These are phyloP conservation scores for Eupsilia transversa DNA, from an alignment of 2,888 invertebrate genomes.

Conservation along the genomic window DNA sequence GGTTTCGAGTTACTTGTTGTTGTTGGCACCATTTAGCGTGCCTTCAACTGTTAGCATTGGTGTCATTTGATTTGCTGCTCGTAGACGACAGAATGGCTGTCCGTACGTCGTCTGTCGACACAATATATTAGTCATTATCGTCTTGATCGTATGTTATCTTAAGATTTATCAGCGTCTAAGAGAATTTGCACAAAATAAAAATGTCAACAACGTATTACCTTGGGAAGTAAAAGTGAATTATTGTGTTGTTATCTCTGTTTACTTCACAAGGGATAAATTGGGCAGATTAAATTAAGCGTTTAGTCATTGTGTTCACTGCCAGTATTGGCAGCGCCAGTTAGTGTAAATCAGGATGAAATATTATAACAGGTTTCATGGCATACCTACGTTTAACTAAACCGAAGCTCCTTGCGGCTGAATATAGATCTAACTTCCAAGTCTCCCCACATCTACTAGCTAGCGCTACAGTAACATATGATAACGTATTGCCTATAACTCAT, in stretches of 20 bases:
- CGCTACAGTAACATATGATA: neutral
- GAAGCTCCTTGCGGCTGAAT: conserved; percentile 7
- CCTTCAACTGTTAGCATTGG: conserved; percentile 65
- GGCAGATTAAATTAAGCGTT: conserved; percentile 35
- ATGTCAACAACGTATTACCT: conserved; percentile 55
- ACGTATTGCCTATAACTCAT: neutral
- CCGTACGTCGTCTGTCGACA: conserved; percentile 34
- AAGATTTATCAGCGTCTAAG: conserved; percentile 48
- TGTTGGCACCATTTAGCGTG: conserved; percentile 80
- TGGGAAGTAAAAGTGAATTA: conserved; percentile 56
- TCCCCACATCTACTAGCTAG: neutral
- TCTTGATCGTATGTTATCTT: conserved; percentile 39
- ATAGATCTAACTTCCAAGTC: neutral
- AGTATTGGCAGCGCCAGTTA: conserved; percentile 9
- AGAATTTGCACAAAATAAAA: conserved; percentile 55
- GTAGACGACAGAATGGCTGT: conserved; percentile 47
- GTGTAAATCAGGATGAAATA: conserved; percentile 31
- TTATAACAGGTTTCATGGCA: conserved; percentile 19
- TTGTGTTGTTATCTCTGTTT: conserved; percentile 49
- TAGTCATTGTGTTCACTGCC: conserved; percentile 41
- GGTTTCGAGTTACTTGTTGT: conserved; percentile 82
- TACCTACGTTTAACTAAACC: neutral
- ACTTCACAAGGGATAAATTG: conserved; percentile 43
- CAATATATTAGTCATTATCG: conserved; percentile 56
- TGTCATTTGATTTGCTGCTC: conserved; percentile 51